Evolutionary conservation across 2,113 vertebrate genomes (phyloP).

Genomic region (Stigmatopora argus): DNA sequence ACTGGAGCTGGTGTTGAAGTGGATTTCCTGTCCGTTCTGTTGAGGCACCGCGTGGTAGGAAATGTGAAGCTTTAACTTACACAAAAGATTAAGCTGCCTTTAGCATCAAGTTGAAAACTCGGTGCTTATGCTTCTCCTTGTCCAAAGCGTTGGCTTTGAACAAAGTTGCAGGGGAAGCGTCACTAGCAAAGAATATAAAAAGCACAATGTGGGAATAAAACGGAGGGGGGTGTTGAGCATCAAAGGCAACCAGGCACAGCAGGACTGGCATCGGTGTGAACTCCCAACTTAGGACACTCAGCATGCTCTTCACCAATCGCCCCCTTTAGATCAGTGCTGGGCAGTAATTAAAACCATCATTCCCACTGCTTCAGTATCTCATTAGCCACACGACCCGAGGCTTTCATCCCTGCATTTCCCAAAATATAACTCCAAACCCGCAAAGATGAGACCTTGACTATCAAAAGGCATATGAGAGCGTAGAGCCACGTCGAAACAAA

Average conservation of each 20-base stretch:
- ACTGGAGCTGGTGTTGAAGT: neutral
- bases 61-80: slow-evolving; percentile 50
- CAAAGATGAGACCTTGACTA: slow-evolving; percentile 39
- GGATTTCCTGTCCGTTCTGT: too few relatives aligned
- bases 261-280: slow-evolving; percentile 90
- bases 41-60: slow-evolving; percentile 30
- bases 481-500: slow-evolving; percentile 15
- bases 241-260: slow-evolving; percentile 92
- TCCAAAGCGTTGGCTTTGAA: slow-evolving; percentile 51
- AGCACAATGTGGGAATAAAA: slow-evolving; percentile 77
- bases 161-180: slow-evolving; percentile 67
- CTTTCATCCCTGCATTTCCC: slow-evolving; percentile 91
- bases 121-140: slow-evolving; percentile 50
- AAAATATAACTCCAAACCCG: slow-evolving; percentile 72
- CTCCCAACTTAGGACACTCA: slow-evolving; percentile 92
- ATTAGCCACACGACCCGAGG: slow-evolving; percentile 86
- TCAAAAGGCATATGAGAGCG: slow-evolving; percentile 45
- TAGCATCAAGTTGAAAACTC: slow-evolving; percentile 55
- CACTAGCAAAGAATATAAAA: slow-evolving; percentile 75
- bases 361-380: slow-evolving; percentile 90
- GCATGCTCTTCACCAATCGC: slow-evolving; percentile 77
- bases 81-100: slow-evolving; percentile 57
- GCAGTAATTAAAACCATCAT: slow-evolving; percentile 98
- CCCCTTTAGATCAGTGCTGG: slow-evolving; percentile 80
- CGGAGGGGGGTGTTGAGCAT: slow-evolving; percentile 78